Base-by-base conservation (phyloP, 2,888 invertebrate species). In the Sarcophaga subvicina region DNA sequence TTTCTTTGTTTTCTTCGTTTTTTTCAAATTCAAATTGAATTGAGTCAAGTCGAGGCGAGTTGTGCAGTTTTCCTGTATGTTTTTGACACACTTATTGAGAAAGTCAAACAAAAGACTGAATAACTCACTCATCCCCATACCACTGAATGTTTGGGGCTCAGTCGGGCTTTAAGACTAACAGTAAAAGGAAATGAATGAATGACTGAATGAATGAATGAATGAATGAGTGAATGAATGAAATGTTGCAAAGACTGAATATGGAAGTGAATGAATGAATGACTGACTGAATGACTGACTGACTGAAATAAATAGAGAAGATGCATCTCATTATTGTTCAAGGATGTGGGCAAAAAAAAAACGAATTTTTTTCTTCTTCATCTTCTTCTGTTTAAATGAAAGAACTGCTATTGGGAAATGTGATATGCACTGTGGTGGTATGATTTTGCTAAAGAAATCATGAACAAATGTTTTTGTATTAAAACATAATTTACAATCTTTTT, bases 301-400 rank as follows among this genome's bases (percentile, higher is more conserved):
- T n/a, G 25, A 83, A 47, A 45, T 25, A 82, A 69, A 22, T 27
- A 45, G 12, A 66, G n/a, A 47, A 67, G 76, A 47, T 80, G 70
- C 79, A 84, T 81, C 80, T 84, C 81, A 84, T 87, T 80, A 86
- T 69, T 73, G 64, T 59, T 83, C 72, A 82, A 82, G 77, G 69
- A 69, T 69, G 82, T 37, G 76, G 17, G 59, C 14, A 37, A 72
- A 54, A 37, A 70, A 64, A 63, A 59, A 62, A 62, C 1, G 6
- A 5, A 22, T 27, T 27, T 27, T 27, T 37, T 37, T 37, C 0
- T 37, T 37, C 6, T 8, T 37, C 37, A 1, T 37, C 37, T 37
- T 37, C 37, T 37, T 0, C 6, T 37, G 37, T 37, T 37, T 37
- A 37, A 37, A 37, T 37, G 37, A 37, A 37, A 37, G 37, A 37